These are phyloP conservation scores for Hiodon tergisus DNA, from an alignment of 2,113 vertebrate genomes.

Conservation along the genomic window DNA sequence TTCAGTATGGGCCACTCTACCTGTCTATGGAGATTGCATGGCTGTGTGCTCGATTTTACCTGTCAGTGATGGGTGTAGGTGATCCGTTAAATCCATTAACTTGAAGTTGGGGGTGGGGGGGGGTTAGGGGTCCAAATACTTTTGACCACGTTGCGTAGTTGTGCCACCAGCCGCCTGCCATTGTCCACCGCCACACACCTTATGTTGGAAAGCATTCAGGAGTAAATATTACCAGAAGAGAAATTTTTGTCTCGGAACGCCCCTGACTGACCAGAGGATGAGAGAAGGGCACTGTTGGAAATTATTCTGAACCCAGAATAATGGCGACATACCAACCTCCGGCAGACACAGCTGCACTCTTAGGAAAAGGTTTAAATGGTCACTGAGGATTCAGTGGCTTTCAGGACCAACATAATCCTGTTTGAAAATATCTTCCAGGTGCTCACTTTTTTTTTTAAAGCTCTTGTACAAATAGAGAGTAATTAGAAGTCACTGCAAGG, in stretches of 20 bases:
- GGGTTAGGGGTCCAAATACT: no score
- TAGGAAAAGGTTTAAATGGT: conserved; percentile 35
- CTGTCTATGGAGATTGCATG: no score
- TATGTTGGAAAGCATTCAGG: background rate
- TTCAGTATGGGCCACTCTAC: no score
- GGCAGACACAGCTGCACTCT: conserved; percentile 39
- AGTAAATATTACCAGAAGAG: background rate
- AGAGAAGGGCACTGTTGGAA: background rate
- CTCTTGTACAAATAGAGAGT: conserved; percentile 51
- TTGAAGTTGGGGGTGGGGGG: no score
- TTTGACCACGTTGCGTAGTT: no score
- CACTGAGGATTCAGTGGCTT: conserved; percentile 44
- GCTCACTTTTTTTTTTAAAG: conserved; percentile 43
- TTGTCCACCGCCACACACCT: no score
- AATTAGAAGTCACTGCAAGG: conserved; percentile 54
- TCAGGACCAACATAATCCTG: conserved; percentile 55
- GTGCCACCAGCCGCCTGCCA: no score
- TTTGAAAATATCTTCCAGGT: conserved; percentile 53
- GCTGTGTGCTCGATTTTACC: no score
- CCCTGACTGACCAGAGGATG: background rate
- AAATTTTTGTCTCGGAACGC: background rate
- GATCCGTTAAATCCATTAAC: no score
- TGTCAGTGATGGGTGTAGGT: no score
- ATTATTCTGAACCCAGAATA: conserved; percentile 1
- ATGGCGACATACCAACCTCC: conserved; percentile 34